These are phyloP conservation scores for Apodemus agrarius DNA, from an alignment of 2,797 vertebrate species.

Conservation along the genomic window DNA sequence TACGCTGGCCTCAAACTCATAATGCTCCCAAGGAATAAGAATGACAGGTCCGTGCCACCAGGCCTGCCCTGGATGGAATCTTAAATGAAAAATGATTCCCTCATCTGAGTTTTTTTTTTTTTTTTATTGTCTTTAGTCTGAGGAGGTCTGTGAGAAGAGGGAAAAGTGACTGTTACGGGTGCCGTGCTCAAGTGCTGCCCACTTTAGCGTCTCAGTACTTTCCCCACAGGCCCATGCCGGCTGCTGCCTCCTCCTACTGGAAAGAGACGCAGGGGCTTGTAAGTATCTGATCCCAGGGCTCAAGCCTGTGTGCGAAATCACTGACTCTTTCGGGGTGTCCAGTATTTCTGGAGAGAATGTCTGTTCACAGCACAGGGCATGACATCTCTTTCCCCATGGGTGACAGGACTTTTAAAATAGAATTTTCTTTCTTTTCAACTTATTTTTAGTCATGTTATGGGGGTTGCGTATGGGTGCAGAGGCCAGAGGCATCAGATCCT, in stretches of 20 bases:
- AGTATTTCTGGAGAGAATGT: neutral
- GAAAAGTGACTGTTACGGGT: neutral
- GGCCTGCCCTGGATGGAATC: neutral
- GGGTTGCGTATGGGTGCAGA: neutral
- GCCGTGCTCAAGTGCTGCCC: neutral
- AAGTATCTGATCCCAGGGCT: neutral
- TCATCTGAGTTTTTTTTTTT: neutral
- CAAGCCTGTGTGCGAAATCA: neutral
- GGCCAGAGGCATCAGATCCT: neutral
- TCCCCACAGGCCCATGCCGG: neutral
- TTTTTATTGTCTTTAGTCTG: neutral
- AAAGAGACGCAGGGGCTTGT: neutral
- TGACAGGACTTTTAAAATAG: neutral
- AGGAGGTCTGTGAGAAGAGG: neutral
- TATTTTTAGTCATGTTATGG: neutral
- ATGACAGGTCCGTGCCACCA: neutral
- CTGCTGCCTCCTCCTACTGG: neutral
- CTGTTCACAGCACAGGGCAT: neutral
- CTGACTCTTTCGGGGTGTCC: neutral
- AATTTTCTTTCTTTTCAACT: neutral
- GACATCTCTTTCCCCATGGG: neutral
- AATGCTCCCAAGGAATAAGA: neutral
- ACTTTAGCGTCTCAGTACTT: fast-evolving
- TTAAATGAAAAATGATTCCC: neutral
- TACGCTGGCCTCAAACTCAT: neutral